Evolutionary conservation across 2,888 invertebrate species (phyloP).

Genomic region (Apotomis turbidana): DNA sequence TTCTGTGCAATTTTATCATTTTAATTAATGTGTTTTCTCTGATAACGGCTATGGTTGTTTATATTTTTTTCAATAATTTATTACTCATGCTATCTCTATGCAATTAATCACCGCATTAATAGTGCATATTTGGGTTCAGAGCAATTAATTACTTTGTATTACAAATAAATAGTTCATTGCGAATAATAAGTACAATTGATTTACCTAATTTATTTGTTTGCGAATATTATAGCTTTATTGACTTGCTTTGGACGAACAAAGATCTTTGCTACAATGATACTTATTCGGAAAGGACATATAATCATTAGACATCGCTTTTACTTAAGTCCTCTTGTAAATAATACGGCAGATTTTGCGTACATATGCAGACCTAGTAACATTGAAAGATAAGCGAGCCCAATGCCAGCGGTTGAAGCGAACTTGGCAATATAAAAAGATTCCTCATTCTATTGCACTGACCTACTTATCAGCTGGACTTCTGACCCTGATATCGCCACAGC

Average conservation of each 20-base stretch:
- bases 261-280: background rate
- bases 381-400: slow-evolving; percentile 44
- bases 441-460: slow-evolving; percentile 73
- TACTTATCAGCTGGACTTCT: slow-evolving; percentile 68
- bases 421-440: slow-evolving; percentile 71
- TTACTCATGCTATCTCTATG: slow-evolving; percentile 51
- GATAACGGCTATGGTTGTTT: slow-evolving; percentile 51
- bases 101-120: slow-evolving; percentile 49
- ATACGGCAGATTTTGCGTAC: slow-evolving; percentile 16
- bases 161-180: slow-evolving; percentile 39
- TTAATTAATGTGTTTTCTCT: slow-evolving; percentile 58
- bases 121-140: slow-evolving; percentile 55
- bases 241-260: background rate
- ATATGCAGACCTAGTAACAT: slow-evolving; percentile 44
- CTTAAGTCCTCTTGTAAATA: background rate
- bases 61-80: slow-evolving; percentile 61
- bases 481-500: slow-evolving; percentile 71
- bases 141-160: slow-evolving; percentile 59
- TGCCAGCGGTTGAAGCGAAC: slow-evolving; percentile 61
- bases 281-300: background rate
- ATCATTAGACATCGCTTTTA: background rate
- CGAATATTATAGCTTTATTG: slow-evolving; percentile 1
- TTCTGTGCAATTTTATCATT: slow-evolving; percentile 55
- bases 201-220: slow-evolving; percentile 15
- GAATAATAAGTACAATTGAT: slow-evolving; percentile 28